These are phyloP conservation scores for Araneus ventricosus DNA, from an alignment of 1,140 invertebrate genomes.

Conservation along the genomic window DNA sequence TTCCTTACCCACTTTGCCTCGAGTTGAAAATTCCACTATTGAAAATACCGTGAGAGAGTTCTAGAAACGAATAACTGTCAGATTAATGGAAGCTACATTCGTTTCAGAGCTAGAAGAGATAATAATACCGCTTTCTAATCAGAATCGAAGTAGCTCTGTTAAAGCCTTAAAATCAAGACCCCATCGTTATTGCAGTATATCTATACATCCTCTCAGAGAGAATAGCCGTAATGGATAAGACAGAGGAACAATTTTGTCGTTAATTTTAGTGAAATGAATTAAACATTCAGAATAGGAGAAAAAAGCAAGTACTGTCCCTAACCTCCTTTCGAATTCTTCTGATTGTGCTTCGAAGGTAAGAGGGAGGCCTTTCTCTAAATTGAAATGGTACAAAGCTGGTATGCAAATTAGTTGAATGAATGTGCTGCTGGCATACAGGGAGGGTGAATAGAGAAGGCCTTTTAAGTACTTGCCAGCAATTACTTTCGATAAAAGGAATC, in stretches of 20 bases:
- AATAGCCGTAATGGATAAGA: not conserved
- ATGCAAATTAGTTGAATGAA: constrained; percentile 34
- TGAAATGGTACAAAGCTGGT: not conserved
- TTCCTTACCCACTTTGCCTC: not conserved
- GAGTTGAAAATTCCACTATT: not conserved
- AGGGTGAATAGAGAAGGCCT: not conserved
- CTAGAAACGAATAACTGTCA: not conserved
- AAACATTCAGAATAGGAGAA: not conserved
- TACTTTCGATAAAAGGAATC: constrained; percentile 17
- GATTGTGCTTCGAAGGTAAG: constrained; percentile 2
- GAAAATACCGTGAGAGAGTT: not conserved
- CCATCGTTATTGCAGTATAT: not conserved
- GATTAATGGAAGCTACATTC: not conserved
- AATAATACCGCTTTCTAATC: constrained; percentile 3
- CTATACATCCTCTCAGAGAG: not conserved
- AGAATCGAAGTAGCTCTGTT: constrained; percentile 7
- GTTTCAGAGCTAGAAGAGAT: not conserved
- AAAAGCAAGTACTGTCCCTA: not conserved
- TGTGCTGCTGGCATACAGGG: not conserved
- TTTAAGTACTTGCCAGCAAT: constrained; percentile 24
- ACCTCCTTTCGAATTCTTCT: constrained; percentile 9
- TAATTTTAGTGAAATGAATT: constrained; percentile 14
- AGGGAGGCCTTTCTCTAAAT: not conserved
- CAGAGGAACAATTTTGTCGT: constrained; percentile 5
- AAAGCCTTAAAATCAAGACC: not conserved